These are phyloP conservation scores for Megastigmus dorsalis DNA, from an alignment of 2,888 invertebrate species.

Conservation along the genomic window DNA sequence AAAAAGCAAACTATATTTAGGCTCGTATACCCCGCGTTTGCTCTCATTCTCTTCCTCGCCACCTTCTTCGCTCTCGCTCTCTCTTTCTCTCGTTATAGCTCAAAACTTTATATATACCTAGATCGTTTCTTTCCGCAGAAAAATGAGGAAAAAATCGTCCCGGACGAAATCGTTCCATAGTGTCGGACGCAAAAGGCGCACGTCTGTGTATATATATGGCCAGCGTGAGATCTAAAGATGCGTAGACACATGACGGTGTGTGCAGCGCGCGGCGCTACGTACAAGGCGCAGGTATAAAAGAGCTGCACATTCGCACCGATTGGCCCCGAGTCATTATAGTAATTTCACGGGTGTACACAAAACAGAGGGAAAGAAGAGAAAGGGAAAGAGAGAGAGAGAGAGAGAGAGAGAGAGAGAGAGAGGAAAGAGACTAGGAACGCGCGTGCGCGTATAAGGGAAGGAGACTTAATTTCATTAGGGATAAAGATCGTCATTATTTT, in stretches of 20 bases:
- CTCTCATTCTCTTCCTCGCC: conserved; percentile 33
- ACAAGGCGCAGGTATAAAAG: not conserved
- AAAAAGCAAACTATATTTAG: conserved; percentile 70
- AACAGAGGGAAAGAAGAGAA: too few species aligned
- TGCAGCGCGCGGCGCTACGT: conserved; percentile 25
- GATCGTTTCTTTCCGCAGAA: conserved; percentile 51
- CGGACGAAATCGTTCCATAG: conserved; percentile 56
- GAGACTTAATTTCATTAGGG: conserved; percentile 74
- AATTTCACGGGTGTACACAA: conserved; percentile 70
- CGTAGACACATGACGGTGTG: conserved; percentile 38
- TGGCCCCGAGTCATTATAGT: conserved; percentile 70
- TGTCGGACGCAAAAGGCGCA: too few species aligned
- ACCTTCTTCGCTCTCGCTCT: not conserved
- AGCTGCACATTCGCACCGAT: conserved; percentile 41
- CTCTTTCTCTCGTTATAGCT: conserved; percentile 15
- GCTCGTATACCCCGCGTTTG: conserved; percentile 36
- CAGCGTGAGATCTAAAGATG: conserved; percentile 55
- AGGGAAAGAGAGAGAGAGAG: too few species aligned
- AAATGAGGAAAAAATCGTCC: conserved; percentile 56
- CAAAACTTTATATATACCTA: conserved; percentile 24
- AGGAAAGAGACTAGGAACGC: not conserved
- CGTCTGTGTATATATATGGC: conserved; percentile 39
- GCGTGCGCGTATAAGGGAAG: conserved; percentile 63
- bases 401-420: too few species aligned
- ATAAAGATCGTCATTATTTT: conserved; percentile 73